Evolutionary conservation across 2,797 vertebrate genomes (phyloP).

Genomic region (Acanthis flammea): DNA sequence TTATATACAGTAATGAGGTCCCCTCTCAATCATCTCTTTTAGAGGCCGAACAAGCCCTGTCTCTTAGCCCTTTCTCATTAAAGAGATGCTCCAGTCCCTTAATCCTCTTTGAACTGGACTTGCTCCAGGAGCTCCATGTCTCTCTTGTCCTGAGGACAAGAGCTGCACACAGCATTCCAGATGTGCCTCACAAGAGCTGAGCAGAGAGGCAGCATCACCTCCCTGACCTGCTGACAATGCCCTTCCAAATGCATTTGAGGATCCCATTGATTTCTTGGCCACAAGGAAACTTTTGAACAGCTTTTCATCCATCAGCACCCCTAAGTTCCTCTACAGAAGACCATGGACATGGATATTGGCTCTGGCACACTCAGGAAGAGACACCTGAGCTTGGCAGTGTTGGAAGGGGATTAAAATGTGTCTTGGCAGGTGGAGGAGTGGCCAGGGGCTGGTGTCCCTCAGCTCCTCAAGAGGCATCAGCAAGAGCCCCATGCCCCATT

Average conservation of each 20-base stretch:
- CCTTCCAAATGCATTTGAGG: rapidly evolving
- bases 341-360: rapidly evolving
- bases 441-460: rapidly evolving
- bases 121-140: neutral
- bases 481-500: rapidly evolving
- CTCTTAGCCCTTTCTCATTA: neutral
- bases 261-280: neutral
- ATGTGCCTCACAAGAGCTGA: neutral
- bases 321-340: neutral
- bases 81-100: neutral
- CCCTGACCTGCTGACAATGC: neutral
- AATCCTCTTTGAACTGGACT: neutral
- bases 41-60: neutral
- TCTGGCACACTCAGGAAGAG: neutral
- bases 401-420: neutral
- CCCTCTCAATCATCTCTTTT: neutral
- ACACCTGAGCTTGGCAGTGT: neutral
- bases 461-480: rapidly evolving
- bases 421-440: neutral
- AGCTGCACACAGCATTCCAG: neutral
- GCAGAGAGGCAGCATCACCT: neutral
- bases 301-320: neutral
- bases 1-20: neutral
- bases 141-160: neutral
- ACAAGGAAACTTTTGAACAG: neutral